Percentiles rank a stretch among this genome's conserved stretches.
Evolutionary conservation across 1,140 invertebrate species (phyloP).

Genomic region (Oryctes rhinoceros): DNA sequence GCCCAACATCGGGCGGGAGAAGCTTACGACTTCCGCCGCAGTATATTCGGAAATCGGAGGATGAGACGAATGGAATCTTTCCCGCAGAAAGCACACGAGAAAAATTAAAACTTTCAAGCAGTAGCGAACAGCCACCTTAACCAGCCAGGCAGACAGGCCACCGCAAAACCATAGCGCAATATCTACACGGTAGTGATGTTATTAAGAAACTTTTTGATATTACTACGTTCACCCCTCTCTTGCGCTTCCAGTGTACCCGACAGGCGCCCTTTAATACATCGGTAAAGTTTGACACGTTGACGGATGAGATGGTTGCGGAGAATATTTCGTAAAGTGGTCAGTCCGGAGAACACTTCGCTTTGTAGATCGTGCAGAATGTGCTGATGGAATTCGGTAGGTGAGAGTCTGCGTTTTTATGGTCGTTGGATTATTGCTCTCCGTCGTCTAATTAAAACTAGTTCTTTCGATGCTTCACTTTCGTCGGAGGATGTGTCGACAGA

Average conservation of each 20-base stretch:
- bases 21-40: too few species aligned
- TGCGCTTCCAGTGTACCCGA: background rate
- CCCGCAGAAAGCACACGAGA: conserved; percentile 13
- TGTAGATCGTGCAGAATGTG: background rate
- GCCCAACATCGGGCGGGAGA: too few species aligned
- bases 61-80: background rate
- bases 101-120: conserved; percentile 33
- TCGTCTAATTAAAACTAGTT: background rate
- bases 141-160: background rate
- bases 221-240: conserved; percentile 38
- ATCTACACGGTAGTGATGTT: conserved; percentile 47
- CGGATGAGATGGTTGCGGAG: conserved; percentile 43
- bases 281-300: conserved; percentile 50
- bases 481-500: too few species aligned
- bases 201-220: conserved; percentile 53
- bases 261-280: conserved; percentile 45
- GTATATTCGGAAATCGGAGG: background rate
- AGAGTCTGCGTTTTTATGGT: background rate
- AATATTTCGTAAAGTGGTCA: conserved; percentile 18
- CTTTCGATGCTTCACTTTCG: too few species aligned
- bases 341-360: background rate
- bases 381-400: background rate
- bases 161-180: conserved; percentile 40
- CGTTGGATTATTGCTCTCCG: background rate
- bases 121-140: background rate